These are phyloP conservation scores for Dendroctonus ponderosae DNA, from an alignment of 1,140 invertebrate species.

Conservation along the genomic window DNA sequence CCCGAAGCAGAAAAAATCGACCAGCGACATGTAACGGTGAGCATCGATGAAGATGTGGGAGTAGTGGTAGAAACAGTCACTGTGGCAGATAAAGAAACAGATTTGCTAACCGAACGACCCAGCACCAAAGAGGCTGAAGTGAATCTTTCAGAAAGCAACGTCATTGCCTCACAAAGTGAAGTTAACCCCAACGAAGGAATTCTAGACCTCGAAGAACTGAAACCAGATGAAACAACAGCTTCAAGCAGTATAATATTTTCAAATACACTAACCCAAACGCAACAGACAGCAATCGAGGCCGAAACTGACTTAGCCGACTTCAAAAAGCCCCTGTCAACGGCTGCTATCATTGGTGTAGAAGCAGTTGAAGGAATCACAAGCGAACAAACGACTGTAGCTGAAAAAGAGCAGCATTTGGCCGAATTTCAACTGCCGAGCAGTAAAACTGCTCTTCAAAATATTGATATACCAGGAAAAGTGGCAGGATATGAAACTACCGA, in stretches of 20 bases:
- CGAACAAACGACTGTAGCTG: slow-evolving; percentile 30
- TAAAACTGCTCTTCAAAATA: slow-evolving; percentile 39
- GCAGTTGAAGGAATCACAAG: slow-evolving; percentile 34
- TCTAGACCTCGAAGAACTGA: slow-evolving; percentile 26
- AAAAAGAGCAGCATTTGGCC: slow-evolving; percentile 36
- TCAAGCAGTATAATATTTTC: slow-evolving; percentile 29
- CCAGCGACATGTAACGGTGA: slow-evolving; percentile 43
- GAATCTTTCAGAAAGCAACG: slow-evolving; percentile 32
- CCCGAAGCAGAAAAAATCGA: slow-evolving; percentile 45
- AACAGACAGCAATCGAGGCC: slow-evolving; percentile 32
- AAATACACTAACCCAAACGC: slow-evolving; percentile 33
- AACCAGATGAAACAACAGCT: slow-evolving; percentile 34
- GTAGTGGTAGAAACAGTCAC: slow-evolving; percentile 37
- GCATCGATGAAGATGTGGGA: slow-evolving; percentile 29
- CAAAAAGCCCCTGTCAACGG: slow-evolving; percentile 16
- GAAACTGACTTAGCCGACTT: slow-evolving; percentile 28
- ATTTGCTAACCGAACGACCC: slow-evolving; percentile 33
- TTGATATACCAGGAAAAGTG: slow-evolving; percentile 43
- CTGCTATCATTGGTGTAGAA: slow-evolving; percentile 32
- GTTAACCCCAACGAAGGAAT: slow-evolving; percentile 28
- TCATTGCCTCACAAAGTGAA: slow-evolving; percentile 34
- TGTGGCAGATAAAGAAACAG: slow-evolving; percentile 38
- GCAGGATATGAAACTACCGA: slow-evolving; percentile 37
- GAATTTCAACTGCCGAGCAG: slow-evolving; percentile 39
- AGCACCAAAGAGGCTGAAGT: slow-evolving; percentile 28